Conservation (phyloP, 2,888 invertebrate species). For the Orchesellides sinensis region DNA sequence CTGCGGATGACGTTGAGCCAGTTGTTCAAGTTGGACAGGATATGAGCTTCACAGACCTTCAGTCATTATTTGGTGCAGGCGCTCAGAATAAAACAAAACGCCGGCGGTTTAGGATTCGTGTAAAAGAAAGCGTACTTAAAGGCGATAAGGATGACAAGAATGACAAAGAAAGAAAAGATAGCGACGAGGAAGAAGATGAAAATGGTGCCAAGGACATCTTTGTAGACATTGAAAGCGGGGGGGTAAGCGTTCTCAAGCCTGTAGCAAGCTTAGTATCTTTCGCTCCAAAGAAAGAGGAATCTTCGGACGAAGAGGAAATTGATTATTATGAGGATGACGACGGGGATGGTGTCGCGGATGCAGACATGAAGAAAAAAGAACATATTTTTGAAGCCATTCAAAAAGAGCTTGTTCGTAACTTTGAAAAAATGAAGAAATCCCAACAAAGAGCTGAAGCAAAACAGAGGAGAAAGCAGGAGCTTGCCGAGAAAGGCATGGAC, state of each 20-base stretch:
- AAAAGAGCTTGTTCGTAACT: constrained; percentile 64
- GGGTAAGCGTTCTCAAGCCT: constrained; percentile 72
- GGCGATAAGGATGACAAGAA: constrained; percentile 6
- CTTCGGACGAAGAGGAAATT: constrained; percentile 51
- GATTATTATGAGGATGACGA: constrained; percentile 66
- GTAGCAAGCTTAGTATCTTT: constrained; percentile 71
- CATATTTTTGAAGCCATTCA: constrained; percentile 68
- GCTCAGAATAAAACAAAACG: constrained; percentile 28
- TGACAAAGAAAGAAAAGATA: constrained; percentile 22
- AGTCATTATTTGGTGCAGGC: constrained; percentile 39
- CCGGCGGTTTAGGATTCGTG: constrained; percentile 31
- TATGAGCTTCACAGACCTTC: constrained; percentile 69
- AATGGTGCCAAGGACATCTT: constrained; percentile 66
- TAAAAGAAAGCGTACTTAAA: constrained; percentile 37
- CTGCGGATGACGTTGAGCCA: constrained; percentile 43
- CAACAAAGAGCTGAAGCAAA: constrained; percentile 67
- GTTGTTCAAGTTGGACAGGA: constrained; percentile 70
- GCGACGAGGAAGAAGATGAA: constrained; percentile 54
- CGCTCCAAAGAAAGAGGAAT: constrained; percentile 61
- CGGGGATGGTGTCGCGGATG: constrained; percentile 51
- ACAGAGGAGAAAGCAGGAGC: constrained; percentile 68
- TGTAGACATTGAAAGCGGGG: constrained; percentile 73
- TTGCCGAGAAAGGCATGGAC: constrained; percentile 68
- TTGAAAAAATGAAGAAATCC: constrained; percentile 69
- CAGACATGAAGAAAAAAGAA: constrained; percentile 59